These are phyloP conservation scores for Rhingia campestris DNA, from an alignment of 2,888 invertebrate species.

Conservation along the genomic window DNA sequence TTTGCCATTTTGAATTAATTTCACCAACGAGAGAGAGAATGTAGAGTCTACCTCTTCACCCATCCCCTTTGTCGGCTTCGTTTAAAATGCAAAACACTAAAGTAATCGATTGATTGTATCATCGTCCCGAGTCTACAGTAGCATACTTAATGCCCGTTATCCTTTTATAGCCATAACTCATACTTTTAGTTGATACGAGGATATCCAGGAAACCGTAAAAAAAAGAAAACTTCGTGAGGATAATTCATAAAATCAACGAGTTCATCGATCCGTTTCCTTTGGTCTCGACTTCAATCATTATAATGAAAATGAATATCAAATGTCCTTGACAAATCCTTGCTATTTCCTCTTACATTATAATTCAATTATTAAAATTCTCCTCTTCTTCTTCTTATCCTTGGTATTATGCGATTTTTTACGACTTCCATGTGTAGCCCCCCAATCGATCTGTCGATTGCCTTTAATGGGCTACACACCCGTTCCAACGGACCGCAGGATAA, in stretches of 20 bases:
- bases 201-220: background rate
- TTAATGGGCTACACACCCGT: slow-evolving; percentile 41
- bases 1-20: slow-evolving; percentile 73
- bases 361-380: slow-evolving; percentile 64
- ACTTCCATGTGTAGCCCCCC: slow-evolving; percentile 15
- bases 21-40: slow-evolving; percentile 11
- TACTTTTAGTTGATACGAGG: background rate
- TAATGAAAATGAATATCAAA: slow-evolving; percentile 61
- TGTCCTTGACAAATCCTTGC: slow-evolving; percentile 62
- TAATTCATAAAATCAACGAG: slow-evolving; percentile 69
- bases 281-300: slow-evolving; percentile 29
- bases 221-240: slow-evolving; percentile 56
- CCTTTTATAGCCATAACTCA: slow-evolving; percentile 52
- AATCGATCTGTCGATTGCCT: slow-evolving; percentile 59
- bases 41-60: background rate
- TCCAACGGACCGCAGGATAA: slow-evolving; percentile 27
- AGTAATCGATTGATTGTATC: slow-evolving; percentile 73
- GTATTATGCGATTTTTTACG: slow-evolving; percentile 32
- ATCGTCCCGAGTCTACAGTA: slow-evolving; percentile 29
- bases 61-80: slow-evolving; percentile 59
- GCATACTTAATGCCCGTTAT: slow-evolving; percentile 67
- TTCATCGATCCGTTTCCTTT: slow-evolving; percentile 50
- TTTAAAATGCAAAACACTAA: slow-evolving; percentile 72
- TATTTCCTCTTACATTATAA: slow-evolving; percentile 45
- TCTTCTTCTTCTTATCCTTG: background rate